phyloP scores from a whole-genome alignment of 2,888 invertebrate species.

The Lacanobia wlatinum region DNA sequence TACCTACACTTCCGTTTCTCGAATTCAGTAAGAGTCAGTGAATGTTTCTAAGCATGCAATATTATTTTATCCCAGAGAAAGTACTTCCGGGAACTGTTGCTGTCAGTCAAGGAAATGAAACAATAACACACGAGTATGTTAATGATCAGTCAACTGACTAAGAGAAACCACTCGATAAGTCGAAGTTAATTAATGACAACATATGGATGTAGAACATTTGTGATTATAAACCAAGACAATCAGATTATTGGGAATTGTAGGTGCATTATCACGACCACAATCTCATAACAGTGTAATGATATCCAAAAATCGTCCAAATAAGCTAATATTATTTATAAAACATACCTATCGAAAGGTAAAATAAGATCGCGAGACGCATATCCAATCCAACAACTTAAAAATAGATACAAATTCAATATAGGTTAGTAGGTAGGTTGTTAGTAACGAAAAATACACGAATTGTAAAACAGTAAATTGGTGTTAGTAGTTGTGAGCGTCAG shows the following conservation, averaged over 20 bases:
- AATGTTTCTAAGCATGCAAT: not conserved
- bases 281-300: not conserved
- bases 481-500: no score
- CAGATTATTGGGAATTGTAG: no score
- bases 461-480: no score
- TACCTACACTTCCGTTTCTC: not conserved
- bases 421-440: no score
- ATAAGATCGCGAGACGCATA: no score
- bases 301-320: not conserved
- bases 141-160: not conserved
- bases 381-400: no score
- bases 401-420: no score
- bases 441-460: no score
- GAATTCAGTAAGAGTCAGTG: not conserved
- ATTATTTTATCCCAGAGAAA: slow-evolving; percentile 7
- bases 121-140: not conserved
- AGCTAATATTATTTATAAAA: not conserved
- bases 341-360: no score
- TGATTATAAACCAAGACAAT: not conserved
- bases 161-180: not conserved
- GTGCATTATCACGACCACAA: not conserved
- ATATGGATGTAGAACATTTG: not conserved
- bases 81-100: no score
- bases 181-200: not conserved
- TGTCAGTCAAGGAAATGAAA: slow-evolving; percentile 24